A percentile compares a stretch with the other conserved stretches of the same genome.
Evolutionary conservation across 2,888 invertebrate genomes (phyloP).

Genomic region (Zygaena filipendulae): DNA sequence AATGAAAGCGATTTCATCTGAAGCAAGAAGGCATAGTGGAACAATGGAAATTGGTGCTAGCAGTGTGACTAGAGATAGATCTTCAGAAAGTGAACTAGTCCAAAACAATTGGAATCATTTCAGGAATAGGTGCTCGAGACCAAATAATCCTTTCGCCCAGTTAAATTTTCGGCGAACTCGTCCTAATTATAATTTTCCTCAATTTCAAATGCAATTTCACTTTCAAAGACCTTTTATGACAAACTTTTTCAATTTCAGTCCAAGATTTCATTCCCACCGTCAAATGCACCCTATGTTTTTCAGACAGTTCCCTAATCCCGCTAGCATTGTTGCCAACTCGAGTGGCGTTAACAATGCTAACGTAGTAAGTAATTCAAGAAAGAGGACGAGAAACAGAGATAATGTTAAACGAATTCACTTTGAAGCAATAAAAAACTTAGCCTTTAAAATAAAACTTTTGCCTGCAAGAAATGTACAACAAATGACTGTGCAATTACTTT

Average conservation of each 20-base stretch:
- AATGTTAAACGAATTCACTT: constrained; percentile 24
- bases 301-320: constrained; percentile 14
- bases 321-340: too few relatives aligned
- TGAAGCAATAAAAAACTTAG: constrained; percentile 28
- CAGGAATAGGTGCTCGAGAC: too few relatives aligned
- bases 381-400: constrained; percentile 23
- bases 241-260: constrained; percentile 18
- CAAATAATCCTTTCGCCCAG: constrained; percentile 24
- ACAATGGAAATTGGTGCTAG: too few relatives aligned
- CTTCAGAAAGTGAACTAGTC: too few relatives aligned
- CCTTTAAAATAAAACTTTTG: constrained; percentile 25
- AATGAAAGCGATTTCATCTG: constrained; percentile 16
- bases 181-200: too few relatives aligned
- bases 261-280: constrained; percentile 25
- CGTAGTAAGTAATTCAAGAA: constrained; percentile 12
- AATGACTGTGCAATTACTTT: constrained; percentile 25
- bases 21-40: constrained; percentile 21
- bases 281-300: constrained; percentile 18
- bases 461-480: constrained; percentile 20
- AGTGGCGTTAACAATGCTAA: too few relatives aligned
- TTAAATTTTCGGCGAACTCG: too few relatives aligned
- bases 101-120: too few relatives aligned
- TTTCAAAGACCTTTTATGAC: constrained; percentile 28
- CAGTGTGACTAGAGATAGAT: too few relatives aligned
- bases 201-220: constrained; percentile 21